These are phyloP conservation scores for Meleagris gallopavo DNA, from an alignment of 2,113 vertebrate genomes.

Conservation along the genomic window DNA sequence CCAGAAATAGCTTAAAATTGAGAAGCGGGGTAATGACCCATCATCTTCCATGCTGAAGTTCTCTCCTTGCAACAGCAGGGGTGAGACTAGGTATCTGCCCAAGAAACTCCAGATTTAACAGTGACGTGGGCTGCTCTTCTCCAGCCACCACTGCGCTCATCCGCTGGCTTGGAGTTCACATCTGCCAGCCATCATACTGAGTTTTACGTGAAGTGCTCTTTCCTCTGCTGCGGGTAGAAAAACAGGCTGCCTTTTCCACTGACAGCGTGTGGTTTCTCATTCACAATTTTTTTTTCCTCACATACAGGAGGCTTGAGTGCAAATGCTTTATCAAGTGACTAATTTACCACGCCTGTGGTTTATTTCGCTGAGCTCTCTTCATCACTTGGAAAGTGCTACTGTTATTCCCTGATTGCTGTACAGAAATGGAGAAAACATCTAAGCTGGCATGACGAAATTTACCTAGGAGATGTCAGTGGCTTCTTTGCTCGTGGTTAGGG, in stretches of 20 bases:
- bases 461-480: constrained; percentile 53
- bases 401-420: constrained; percentile 69
- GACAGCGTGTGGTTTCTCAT: constrained; percentile 72
- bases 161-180: constrained; percentile 5
- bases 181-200: not conserved
- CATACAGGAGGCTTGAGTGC: not conserved
- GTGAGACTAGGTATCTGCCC: not conserved
- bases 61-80: not conserved
- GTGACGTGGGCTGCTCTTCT: not conserved
- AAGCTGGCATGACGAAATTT: constrained; percentile 43
- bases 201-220: not conserved
- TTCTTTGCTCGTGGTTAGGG: constrained; percentile 66
- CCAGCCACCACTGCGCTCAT: not conserved
- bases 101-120: not conserved
- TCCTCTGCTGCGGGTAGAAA: constrained; percentile 16
- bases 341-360: constrained; percentile 57
- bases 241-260: constrained; percentile 75
- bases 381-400: constrained; percentile 72
- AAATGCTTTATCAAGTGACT: constrained; percentile 66
- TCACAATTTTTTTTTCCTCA: constrained; percentile 63
- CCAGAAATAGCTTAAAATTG: not conserved
- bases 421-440: constrained; percentile 48
- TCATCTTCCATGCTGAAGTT: not conserved
- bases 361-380: constrained; percentile 24
- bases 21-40: accelerated